Base-by-base conservation (phyloP, 2,113 vertebrate species). In the Orientallactaga bullata region DNA sequence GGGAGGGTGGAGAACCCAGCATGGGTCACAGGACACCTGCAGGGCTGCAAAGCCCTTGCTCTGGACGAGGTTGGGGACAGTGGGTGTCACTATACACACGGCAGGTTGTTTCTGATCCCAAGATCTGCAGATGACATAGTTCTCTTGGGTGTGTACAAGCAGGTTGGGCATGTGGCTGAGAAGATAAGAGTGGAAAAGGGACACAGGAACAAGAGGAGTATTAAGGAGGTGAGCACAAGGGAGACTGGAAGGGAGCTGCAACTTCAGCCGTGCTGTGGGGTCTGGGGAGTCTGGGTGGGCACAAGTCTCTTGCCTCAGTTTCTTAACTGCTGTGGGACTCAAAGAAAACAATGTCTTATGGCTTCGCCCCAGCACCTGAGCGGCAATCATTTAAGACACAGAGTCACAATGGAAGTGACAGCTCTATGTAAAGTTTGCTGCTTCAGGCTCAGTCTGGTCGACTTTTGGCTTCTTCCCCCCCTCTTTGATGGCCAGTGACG, bases 391-490 rank as follows among this genome's bases (percentile, higher is more conserved):
- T 3, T 8, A 17, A 24, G 47, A 4, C n/a, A 0, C 0, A 0
- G 68, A n/a, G 9, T 21, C 0, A 0, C 24, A 5, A 0, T 1
- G 24, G 17, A 21, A 7, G 15, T 5, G 3, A 5, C 9, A 18
- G 18, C 3, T 26, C 28, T 16, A 16, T 20, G 24, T 51, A 5
- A 66, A 12, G 51, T 32, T 51, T 30, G 68, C 15, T 6, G 3
- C 24, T 35, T 66, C 30, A 47, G 24, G n/a, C 42, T n/a, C n/a
- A 3, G 12, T 30, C 37, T n/a, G 7, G 20, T 13, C 0, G 8
- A 73, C 30, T 28, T 77, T 13, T 10, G 20, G 30, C 60, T 84
- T 28, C 63, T 71, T 73, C 68, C 7, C 3, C 1, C 21, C 39
- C 13, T 24, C 82, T 47, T 28, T 4, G 13, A 2, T 0, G 2